Evolutionary conservation across 2,113 vertebrate species (phyloP).

Genomic region (Chelonoidis abingdonii): DNA sequence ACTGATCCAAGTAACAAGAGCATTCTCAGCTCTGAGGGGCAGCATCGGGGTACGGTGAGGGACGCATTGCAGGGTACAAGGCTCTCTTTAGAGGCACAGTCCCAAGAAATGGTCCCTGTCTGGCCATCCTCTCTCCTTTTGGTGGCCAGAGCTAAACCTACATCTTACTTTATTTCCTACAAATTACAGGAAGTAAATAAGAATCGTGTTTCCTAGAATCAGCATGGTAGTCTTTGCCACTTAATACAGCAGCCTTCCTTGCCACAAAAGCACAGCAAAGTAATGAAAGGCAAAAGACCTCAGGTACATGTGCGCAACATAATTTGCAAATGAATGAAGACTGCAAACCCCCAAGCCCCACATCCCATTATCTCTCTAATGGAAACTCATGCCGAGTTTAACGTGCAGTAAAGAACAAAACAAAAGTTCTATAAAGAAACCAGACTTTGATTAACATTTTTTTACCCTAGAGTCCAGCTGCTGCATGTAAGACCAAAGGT

Average conservation of each 20-base stretch:
- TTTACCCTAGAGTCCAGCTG: conserved; percentile 94
- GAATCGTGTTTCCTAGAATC: not conserved
- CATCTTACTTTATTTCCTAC: not conserved
- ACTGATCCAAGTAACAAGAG: not conserved
- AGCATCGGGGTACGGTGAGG: not conserved
- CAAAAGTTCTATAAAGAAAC: conserved; percentile 53
- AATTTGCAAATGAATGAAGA: conserved; percentile 40
- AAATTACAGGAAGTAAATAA: conserved; percentile 27
- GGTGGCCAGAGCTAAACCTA: not conserved
- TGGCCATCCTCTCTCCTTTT: not conserved
- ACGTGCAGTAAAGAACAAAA: conserved; percentile 53
- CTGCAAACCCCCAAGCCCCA: conserved; percentile 32
- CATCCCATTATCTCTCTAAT: conserved; percentile 19
- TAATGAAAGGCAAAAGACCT: not conserved
- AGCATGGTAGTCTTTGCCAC: conserved; percentile 3
- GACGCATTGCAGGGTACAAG: not conserved
- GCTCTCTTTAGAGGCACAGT: not conserved
- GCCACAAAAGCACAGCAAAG: conserved; percentile 33
- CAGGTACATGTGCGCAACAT: not conserved
- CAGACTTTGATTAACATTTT: conserved; percentile 45
- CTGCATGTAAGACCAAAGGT: conserved; percentile 97
- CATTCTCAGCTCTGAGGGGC: not conserved
- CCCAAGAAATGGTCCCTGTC: not conserved
- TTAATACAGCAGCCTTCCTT: conserved; percentile 38
- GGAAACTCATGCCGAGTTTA: not conserved